Evolutionary conservation across 2,888 invertebrate genomes (phyloP).

Genomic region (Oscheius sp.): DNA sequence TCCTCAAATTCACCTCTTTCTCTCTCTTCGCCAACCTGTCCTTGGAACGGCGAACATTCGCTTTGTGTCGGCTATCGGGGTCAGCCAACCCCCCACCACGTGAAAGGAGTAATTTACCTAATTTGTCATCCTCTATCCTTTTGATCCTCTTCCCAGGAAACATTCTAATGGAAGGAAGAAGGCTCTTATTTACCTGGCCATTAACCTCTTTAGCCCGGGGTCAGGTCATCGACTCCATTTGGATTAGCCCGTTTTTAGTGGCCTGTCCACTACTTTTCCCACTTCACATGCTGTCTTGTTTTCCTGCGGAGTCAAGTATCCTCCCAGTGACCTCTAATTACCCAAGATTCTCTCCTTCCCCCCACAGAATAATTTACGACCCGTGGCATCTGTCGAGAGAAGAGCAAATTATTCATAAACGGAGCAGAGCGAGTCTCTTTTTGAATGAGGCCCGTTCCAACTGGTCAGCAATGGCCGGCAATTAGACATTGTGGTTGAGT

Average conservation of each 20-base stretch:
- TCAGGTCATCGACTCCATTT: neutral
- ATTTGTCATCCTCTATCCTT: neutral
- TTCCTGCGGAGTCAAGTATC: neutral
- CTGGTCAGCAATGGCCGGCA: slow-evolving; percentile 28
- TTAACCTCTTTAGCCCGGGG: slow-evolving; percentile 10
- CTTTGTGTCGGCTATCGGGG: slow-evolving; percentile 5
- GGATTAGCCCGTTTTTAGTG: neutral
- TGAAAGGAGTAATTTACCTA: slow-evolving; percentile 22
- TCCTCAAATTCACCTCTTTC: slow-evolving; percentile 6
- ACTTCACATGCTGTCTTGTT: neutral
- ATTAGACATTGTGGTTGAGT: slow-evolving; percentile 18
- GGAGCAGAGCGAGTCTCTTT: slow-evolving; percentile 12
- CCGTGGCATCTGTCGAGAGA: slow-evolving; percentile 12
- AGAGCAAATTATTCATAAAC: slow-evolving; percentile 5
- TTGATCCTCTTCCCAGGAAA: neutral
- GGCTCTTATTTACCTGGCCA: slow-evolving; percentile 31
- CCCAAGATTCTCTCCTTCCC: slow-evolving; percentile 7
- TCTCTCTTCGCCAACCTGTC: slow-evolving; percentile 4
- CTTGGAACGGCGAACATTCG: slow-evolving; percentile 16
- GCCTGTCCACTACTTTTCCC: neutral
- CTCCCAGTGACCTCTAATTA: slow-evolving; percentile 5
- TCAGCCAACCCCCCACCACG: neutral
- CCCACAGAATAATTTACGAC: slow-evolving; percentile 27
- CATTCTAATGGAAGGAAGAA: neutral
- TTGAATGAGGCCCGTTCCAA: neutral